Base-by-base conservation (phyloP, 1,140 invertebrate species). In the Maniola jurtina region DNA sequence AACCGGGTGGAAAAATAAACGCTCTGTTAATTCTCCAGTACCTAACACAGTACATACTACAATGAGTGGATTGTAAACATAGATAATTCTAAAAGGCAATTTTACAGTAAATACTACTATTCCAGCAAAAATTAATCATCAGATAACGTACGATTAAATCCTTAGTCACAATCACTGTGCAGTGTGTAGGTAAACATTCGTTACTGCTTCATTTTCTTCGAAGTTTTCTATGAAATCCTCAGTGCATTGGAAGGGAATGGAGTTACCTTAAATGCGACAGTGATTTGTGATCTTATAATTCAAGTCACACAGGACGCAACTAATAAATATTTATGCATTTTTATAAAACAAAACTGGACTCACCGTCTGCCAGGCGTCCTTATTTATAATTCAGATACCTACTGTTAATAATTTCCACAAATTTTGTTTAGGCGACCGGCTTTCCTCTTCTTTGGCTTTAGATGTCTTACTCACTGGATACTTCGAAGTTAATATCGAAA, bases 341-440 rank as follows among this genome's bases (percentile, higher is more conserved):
- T 14, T 56, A 38, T 58, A 48, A 55, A 64, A 54, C 14, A 59
- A 69, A 76, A 60, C 64, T 56, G 62, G 58, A 72, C 75, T 76
- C 38, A 77, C 75, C 67, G 66, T 71, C 50, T 55, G 14, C 14
- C 34, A 35, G 10, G 48, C 61, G 71, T 71, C 60, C 68, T 73
- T 55, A 38, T 34, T 73, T 55, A 38, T 34, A 54, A 36, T 58
- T 33, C 3, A 36, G 40, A 60, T 35, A 36, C 13, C 47, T 35
- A 36, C 13, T 57, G 14, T n/a, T 13, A 15, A 54, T 35, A 13
- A 35, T 45, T n/a, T 48, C 11, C 48, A 57, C 33, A 35, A 47
- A 45, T 55, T 15, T 52, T 50, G 13, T 47, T 47, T 35, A 47
- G 11, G 15, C n/a, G 36, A 36, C n/a, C 34, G 5, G 16, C 33